These are phyloP conservation scores for Alces alces DNA, from an alignment of 2,113 vertebrate species.

Conservation along the genomic window DNA sequence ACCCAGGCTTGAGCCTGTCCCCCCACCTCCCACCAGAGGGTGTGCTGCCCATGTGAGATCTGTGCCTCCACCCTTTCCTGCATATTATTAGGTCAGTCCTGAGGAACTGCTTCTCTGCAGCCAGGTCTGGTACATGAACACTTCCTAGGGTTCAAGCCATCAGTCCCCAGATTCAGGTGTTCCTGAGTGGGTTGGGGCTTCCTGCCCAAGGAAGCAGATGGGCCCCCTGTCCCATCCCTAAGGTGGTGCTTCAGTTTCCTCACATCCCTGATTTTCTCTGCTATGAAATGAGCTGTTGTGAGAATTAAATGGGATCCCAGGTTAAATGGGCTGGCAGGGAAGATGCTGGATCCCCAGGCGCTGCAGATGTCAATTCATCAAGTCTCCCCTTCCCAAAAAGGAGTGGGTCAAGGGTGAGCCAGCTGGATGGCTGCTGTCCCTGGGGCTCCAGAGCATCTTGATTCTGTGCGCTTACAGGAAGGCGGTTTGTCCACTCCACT, in stretches of 20 bases:
- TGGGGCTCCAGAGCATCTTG: neutral
- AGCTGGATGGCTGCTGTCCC: neutral
- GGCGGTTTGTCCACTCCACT: neutral
- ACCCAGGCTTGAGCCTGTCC: neutral
- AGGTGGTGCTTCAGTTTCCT: neutral
- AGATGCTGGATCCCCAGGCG: neutral
- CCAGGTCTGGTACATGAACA: neutral
- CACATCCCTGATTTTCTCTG: neutral
- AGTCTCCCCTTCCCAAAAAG: neutral
- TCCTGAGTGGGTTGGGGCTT: neutral
- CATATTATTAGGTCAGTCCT: neutral
- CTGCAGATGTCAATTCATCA: neutral
- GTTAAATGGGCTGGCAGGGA: neutral
- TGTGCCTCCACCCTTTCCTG: neutral
- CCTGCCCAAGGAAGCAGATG: neutral
- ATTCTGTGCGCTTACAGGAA: neutral
- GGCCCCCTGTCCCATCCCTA: neutral
- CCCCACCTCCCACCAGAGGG: accelerated
- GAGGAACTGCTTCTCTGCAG: neutral
- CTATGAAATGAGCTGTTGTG: neutral
- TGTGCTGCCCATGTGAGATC: neutral
- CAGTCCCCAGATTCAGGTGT: neutral
- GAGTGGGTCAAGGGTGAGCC: neutral
- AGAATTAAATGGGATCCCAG: neutral
- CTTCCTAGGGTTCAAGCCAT: neutral